These are phyloP conservation scores for Hiodon alosoides DNA, from an alignment of 2,113 vertebrate species.

Conservation along the genomic window DNA sequence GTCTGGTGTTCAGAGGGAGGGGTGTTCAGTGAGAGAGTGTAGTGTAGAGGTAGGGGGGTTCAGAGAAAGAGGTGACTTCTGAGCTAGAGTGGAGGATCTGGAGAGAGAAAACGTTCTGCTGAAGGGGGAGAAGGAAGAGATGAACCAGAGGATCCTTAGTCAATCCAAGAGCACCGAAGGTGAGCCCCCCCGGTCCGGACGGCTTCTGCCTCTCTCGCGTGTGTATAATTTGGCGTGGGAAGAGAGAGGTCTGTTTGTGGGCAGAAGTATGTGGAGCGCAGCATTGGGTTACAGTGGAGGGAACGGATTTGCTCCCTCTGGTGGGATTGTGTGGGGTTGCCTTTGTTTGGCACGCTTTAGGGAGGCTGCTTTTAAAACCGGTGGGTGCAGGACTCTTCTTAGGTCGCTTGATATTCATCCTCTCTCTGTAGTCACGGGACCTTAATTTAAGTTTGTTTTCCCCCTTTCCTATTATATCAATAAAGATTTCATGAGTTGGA, in stretches of 20 bases:
- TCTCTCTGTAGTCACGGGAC: too few species aligned
- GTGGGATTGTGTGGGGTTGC: slow-evolving; percentile 12
- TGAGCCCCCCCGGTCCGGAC: slow-evolving; percentile 41
- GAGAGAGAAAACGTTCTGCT: slow-evolving; percentile 78
- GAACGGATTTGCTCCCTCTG: slow-evolving; percentile 21
- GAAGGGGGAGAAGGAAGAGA: slow-evolving; percentile 84
- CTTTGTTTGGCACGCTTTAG: slow-evolving; percentile 19
- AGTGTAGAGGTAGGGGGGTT: too few species aligned
- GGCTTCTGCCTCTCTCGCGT: neutral
- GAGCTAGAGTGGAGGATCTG: slow-evolving; percentile 69
- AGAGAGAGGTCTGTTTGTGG: slow-evolving; percentile 25
- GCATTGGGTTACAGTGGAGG: slow-evolving; percentile 33
- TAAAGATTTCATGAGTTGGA: too few species aligned
- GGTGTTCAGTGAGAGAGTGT: too few species aligned
- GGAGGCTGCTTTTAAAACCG: slow-evolving; percentile 20
- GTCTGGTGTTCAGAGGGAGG: too few species aligned
- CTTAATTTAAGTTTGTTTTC: too few species aligned
- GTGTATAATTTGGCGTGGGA: too few species aligned
- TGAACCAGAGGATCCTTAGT: slow-evolving; percentile 71
- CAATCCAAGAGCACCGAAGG: slow-evolving; percentile 58
- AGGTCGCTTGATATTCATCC: too few species aligned
- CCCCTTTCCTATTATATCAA: too few species aligned
- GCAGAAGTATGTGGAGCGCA: slow-evolving; percentile 30
- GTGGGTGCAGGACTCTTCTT: neutral
- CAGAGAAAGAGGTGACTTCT: too few species aligned